Base-by-base conservation (phyloP, 2,113 vertebrate species). In the Ariopsis seemanni region DNA sequence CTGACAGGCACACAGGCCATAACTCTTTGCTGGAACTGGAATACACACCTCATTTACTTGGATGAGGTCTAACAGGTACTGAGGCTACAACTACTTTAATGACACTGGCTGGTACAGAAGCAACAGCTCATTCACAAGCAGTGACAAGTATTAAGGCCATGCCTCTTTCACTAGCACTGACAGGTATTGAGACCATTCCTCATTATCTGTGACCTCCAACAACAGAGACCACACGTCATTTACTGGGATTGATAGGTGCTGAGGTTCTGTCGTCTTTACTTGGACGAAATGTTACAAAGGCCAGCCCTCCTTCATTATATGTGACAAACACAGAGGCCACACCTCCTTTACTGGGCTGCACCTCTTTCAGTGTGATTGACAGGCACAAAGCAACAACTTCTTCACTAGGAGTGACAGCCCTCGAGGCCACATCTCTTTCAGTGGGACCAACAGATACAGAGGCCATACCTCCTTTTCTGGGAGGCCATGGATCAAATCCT, bases 401-500 rank as follows among this genome's bases (percentile, higher is more conserved):
- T 48, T 82, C 15, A 18, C 15, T 30, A 78, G 50, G 4, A 53
- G 50, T 17, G 14, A 27, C n/a, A 80, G 1, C 18, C 7, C n/a
- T n/a, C 0, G 1, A 57, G 14, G 52, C 22, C 79, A 81, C 17
- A 25, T 48, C 57, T 62, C 15, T 25, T 82, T 62, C 17, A 20
- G 10, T 42, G 30, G 11, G 5, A 62, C 34, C 20, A 50, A 82
- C 22, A 63, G 60, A 50, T 65, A 25, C 5, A 63, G 30, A 82
- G 22, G 18, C 34, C 58, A 82, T 42, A 60, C 58, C 34, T 50
- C 34, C 20, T 63, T 50, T 63, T 34, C 34, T 34, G 60, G 34
- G 25, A 77, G 12, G 52, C 58, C 30, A 67, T 42, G 55, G 62
- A 87, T 72, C 82, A 79, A 2, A 20, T 79, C 65, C 86, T 52